phyloP scores from a whole-genome alignment of 2,888 invertebrate species.

The Amphipyra berbera region DNA sequence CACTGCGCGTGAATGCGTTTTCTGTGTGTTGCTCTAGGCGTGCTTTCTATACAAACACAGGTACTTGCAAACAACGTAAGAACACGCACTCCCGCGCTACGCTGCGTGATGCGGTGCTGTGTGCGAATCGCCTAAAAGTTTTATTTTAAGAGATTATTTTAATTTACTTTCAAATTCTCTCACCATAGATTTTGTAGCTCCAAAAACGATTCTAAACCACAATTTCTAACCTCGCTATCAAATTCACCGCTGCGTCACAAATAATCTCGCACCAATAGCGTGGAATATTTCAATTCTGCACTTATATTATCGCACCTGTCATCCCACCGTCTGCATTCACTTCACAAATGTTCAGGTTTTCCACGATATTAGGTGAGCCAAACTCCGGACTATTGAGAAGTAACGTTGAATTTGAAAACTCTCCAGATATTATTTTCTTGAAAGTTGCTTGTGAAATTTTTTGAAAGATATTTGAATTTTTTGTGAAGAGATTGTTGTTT shows the following conservation, averaged over 20 bases:
- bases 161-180: too few relatives aligned
- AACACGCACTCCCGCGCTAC: too few relatives aligned
- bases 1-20: too few relatives aligned
- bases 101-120: too few relatives aligned
- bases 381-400: slow-evolving; percentile 3
- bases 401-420: not conserved
- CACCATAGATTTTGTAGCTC: too few relatives aligned
- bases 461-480: not conserved
- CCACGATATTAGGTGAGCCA: slow-evolving; percentile 24
- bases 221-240: not conserved
- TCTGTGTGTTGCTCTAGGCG: too few relatives aligned
- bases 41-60: too few relatives aligned
- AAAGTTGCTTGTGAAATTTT: not conserved
- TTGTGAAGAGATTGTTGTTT: too few relatives aligned
- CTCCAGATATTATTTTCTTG: slow-evolving; percentile 6
- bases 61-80: too few relatives aligned
- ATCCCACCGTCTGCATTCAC: slow-evolving; percentile 15
- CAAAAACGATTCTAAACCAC: too few relatives aligned
- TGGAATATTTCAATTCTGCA: slow-evolving; percentile 25
- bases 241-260: slow-evolving; percentile 9
- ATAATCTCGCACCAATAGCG: slow-evolving; percentile 18
- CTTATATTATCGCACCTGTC: slow-evolving; percentile 38
- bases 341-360: slow-evolving; percentile 30
- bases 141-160: too few relatives aligned
- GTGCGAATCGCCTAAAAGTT: too few relatives aligned